Evolutionary conservation across 2,113 vertebrate species (phyloP), one percentile per base, ranked within the genome.

Genomic region (Pangasianodon hypophthalmus): DNA sequence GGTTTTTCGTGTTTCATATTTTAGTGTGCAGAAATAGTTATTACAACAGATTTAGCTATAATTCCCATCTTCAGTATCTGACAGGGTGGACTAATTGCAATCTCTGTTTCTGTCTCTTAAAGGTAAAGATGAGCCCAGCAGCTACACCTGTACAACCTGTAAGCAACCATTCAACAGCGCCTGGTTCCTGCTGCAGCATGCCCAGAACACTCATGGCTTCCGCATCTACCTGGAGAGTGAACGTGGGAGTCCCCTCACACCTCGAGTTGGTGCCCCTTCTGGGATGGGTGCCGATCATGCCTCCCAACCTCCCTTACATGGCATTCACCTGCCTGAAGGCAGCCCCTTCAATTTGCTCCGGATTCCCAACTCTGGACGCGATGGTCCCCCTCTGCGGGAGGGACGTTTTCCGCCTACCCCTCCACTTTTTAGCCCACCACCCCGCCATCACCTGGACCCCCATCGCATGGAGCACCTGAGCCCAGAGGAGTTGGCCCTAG

Each of bases 81-180:
- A 64, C 19, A 24, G 16, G 10, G 16, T 77, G 48, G 13, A 64
- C 84, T 82, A 84, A 87, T 77, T 67, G 58, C 44, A 62, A 14
- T 75, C 62, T 73, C 26, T 90, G 32, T 89, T 44, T 90, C 56
- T 87, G 96, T 98, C 93, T 97, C 90, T 93, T 95, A 92, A 96
- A 99, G 98, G 98, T 96, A 99, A 99, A 96, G 98, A 99, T 92
- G 98, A 99, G 96, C 98, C 98, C 90, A 98, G 97, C 96, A 99
- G 97, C 96, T 99, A 99, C 94, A 99, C 98, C 94, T 99, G 98
- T 98, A 99, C 98, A 93, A 99, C 98, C 93, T 99, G 98, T 95
- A 99, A 99, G 97, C 98, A 99, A 96, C 96, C 98, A 89, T 99
- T 99, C 94, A 97, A 97, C 97, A 99, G 98, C 93, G 98, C 98